Evolutionary conservation across 2,888 invertebrate genomes (phyloP).

Genomic region (Leptinotarsa tumamoca): DNA sequence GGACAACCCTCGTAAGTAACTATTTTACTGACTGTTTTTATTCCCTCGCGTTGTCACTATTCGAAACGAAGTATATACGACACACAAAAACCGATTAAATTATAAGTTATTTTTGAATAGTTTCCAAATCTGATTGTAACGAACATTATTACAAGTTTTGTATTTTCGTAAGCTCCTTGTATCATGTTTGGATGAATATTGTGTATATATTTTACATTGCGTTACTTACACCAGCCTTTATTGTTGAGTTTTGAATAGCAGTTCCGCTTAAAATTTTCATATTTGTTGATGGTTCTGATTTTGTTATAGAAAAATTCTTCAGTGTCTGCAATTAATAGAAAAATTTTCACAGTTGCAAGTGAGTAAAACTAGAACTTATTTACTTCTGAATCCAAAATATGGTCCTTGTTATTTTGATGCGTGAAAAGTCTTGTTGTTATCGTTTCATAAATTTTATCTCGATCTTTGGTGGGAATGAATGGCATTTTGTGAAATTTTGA

Average conservation of each 20-base stretch:
- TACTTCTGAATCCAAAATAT: neutral
- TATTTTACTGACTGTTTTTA: no score
- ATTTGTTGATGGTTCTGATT: slow-evolving; percentile 4
- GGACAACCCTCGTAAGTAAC: no score
- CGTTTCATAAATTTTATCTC: slow-evolving; percentile 14
- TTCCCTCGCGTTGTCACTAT: no score
- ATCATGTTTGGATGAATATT: neutral
- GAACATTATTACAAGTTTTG: no score
- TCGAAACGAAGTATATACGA: no score
- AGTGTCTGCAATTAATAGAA: neutral
- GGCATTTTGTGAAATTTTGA: slow-evolving; percentile 23
- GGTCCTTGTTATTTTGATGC: slow-evolving; percentile 2
- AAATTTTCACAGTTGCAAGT: neutral
- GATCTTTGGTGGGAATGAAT: slow-evolving; percentile 20
- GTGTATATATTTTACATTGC: neutral
- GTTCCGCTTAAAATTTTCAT: slow-evolving; percentile 8
- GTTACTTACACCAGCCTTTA: slow-evolving; percentile 1
- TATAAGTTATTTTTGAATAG: no score
- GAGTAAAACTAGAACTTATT: neutral
- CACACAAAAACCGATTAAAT: no score
- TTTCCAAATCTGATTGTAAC: no score
- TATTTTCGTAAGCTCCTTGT: no score
- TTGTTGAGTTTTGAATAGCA: slow-evolving; percentile 12
- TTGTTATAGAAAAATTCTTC: neutral
- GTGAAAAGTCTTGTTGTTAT: slow-evolving; percentile 17